These are phyloP conservation scores for Dimorphilus gyrociliatus DNA, from an alignment of 2,888 invertebrate genomes.

Conservation along the genomic window DNA sequence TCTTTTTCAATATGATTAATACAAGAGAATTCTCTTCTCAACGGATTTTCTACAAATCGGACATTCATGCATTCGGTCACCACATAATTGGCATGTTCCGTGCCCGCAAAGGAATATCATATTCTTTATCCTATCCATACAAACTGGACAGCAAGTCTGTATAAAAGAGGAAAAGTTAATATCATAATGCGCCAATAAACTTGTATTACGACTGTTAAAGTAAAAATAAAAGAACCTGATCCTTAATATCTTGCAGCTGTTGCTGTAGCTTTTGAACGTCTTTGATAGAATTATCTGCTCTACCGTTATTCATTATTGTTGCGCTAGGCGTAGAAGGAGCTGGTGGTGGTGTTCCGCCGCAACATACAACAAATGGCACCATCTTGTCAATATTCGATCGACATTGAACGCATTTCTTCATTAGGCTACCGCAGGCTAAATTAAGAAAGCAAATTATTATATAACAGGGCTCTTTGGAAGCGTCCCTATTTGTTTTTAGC, in stretches of 20 bases:
- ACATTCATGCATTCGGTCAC: constrained; percentile 89
- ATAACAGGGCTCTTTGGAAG: too few species aligned
- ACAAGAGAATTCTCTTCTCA: constrained; percentile 81
- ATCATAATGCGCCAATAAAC: neutral
- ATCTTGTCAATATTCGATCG: constrained; percentile 58
- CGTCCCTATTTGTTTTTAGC: too few species aligned
- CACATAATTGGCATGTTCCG: constrained; percentile 95
- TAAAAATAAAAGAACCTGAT: too few species aligned
- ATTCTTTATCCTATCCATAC: constrained; percentile 88
- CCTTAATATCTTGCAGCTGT: constrained; percentile 89
- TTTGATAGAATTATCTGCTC: constrained; percentile 38
- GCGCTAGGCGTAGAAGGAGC: constrained; percentile 18
- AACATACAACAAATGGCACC: constrained; percentile 34
- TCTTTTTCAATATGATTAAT: too few species aligned
- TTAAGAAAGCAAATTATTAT: too few species aligned
- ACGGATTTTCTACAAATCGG: constrained; percentile 93
- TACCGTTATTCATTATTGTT: constrained; percentile 34
- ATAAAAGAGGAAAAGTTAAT: constrained; percentile 7
- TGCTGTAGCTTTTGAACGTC: constrained; percentile 82
- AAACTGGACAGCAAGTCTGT: constrained; percentile 97
- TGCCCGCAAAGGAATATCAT: constrained; percentile 97
- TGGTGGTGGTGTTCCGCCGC: constrained; percentile 33
- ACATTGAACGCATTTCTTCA: constrained; percentile 95
- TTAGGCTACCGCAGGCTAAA: constrained; percentile 61
- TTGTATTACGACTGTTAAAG: neutral